phyloP scores from a whole-genome alignment of 2,888 invertebrate species.

The Dolomedes plantarius region DNA sequence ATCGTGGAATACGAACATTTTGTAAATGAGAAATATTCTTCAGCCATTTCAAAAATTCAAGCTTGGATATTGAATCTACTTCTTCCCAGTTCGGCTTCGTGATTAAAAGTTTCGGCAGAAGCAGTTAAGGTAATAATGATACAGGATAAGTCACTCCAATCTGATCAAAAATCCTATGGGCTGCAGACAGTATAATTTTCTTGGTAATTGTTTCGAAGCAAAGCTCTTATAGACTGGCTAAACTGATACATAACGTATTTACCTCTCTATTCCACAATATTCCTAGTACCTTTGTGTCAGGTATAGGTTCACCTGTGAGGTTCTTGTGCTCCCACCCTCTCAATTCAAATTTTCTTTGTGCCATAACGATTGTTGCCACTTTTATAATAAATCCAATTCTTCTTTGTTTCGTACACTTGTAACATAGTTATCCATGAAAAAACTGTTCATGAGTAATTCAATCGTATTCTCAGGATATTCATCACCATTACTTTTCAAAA shows the following conservation, averaged over 20 bases:
- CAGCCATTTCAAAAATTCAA: background rate
- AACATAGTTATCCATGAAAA: background rate
- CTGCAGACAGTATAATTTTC: background rate
- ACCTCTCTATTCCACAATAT: too few relatives aligned
- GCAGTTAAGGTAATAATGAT: too few relatives aligned
- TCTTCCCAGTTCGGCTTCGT: constrained; percentile 3
- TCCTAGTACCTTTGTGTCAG: background rate
- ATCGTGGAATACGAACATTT: background rate
- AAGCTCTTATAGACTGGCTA: background rate
- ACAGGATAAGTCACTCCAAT: background rate
- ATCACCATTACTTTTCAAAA: too few relatives aligned
- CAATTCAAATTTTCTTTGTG: background rate
- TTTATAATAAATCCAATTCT: background rate
- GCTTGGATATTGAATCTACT: background rate
- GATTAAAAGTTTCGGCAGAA: background rate
- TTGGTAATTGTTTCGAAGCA: background rate
- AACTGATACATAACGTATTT: too few relatives aligned
- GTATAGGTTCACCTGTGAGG: background rate
- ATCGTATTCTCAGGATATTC: too few relatives aligned
- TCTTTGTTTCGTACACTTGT: too few relatives aligned
- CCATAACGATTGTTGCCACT: background rate
- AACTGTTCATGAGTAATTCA: background rate
- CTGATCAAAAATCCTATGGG: background rate
- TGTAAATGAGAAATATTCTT: background rate
- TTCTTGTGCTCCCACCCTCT: background rate